These are phyloP conservation scores for Meghimatium bilineatum DNA, from an alignment of 2,888 invertebrate genomes.

Conservation along the genomic window DNA sequence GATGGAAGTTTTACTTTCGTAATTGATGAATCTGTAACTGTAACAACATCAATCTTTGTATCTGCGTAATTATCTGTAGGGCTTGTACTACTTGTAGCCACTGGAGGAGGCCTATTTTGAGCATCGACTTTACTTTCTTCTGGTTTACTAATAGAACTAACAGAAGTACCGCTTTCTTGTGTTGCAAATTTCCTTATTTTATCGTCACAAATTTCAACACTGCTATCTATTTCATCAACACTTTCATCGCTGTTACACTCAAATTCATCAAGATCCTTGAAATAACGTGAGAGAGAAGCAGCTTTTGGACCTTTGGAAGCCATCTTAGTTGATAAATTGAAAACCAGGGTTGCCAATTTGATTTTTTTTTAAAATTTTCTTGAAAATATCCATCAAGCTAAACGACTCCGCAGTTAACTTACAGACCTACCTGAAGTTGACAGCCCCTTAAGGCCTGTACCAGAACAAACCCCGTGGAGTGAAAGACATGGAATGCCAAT, in stretches of 20 bases:
- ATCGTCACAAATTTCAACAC: neutral
- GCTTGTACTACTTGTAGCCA: neutral
- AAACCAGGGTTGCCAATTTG: no score
- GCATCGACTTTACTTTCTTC: neutral
- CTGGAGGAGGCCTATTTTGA: no score
- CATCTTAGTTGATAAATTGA: constrained; percentile 20
- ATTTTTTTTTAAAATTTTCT: no score
- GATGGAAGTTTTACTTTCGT: constrained; percentile 32
- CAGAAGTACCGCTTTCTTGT: neutral
- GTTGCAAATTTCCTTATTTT: neutral
- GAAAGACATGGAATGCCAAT: no score
- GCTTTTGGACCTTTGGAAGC: constrained; percentile 18
- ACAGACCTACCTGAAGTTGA: no score
- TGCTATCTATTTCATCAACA: neutral
- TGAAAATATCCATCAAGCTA: no score
- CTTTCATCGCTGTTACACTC: constrained; percentile 20
- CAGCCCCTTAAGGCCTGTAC: no score
- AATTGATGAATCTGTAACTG: neutral
- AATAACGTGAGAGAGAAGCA: constrained; percentile 39
- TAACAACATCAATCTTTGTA: no score
- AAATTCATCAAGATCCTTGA: constrained; percentile 44
- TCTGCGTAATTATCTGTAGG: neutral
- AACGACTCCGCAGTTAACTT: no score
- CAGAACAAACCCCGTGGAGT: no score
- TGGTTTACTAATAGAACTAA: neutral